These are phyloP conservation scores for Clarias laeviceps DNA, from an alignment of 2,797 vertebrate genomes.

Conservation along the genomic window DNA sequence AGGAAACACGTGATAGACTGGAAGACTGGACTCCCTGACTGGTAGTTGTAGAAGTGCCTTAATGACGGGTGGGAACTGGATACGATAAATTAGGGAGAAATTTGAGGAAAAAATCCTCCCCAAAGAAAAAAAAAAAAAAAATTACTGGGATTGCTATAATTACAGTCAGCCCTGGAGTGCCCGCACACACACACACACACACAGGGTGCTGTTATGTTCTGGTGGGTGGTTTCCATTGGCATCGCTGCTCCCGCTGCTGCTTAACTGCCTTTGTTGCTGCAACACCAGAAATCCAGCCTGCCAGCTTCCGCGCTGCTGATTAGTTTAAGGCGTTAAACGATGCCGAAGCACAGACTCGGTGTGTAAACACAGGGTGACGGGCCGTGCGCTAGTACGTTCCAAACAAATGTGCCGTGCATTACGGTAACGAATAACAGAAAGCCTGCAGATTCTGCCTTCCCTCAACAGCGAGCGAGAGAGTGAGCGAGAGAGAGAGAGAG, in stretches of 20 bases:
- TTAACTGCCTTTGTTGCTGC: slow-evolving; percentile 17
- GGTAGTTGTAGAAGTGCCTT: no score
- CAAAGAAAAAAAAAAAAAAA: no score
- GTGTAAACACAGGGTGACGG: background rate
- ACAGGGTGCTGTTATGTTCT: background rate
- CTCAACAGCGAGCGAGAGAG: background rate
- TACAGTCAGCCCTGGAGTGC: background rate
- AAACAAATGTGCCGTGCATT: slow-evolving; percentile 9
- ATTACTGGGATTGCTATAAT: background rate
- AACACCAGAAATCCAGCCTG: background rate
- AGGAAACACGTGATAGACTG: no score
- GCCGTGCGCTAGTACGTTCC: background rate
- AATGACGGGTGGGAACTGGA: no score
- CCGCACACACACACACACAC: slow-evolving; percentile 4
- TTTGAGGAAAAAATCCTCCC: no score
- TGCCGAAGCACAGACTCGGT: background rate
- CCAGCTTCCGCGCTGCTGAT: background rate
- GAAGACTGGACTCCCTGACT: no score
- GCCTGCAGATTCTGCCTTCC: background rate
- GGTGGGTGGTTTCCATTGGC: slow-evolving; percentile 8
- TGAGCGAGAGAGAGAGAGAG: background rate
- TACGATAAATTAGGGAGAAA: no score
- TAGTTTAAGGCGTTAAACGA: background rate
- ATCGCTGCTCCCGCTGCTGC: background rate
- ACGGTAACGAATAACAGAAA: background rate